Evolutionary conservation across 2,888 invertebrate species (phyloP).

Genomic region (Eurois occulta): DNA sequence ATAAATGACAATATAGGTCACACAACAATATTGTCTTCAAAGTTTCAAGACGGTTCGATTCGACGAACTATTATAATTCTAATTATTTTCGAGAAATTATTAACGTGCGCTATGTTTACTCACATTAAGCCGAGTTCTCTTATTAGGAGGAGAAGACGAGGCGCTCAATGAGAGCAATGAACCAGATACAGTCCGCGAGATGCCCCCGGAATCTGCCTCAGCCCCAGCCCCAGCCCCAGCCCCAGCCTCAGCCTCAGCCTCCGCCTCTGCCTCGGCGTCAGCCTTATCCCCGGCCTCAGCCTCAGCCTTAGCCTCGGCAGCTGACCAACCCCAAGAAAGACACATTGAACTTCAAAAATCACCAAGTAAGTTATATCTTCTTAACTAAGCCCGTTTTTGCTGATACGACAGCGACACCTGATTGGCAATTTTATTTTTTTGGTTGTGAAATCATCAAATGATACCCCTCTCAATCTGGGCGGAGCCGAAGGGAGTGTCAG

Average conservation of each 20-base stretch:
- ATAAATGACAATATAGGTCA: background rate
- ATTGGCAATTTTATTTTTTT: too few species aligned
- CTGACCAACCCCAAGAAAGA: slow-evolving; percentile 23
- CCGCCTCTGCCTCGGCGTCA: background rate
- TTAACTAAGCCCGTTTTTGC: background rate
- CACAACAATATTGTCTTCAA: background rate
- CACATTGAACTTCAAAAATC: slow-evolving; percentile 47
- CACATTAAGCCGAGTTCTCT: background rate
- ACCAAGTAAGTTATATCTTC: slow-evolving; percentile 48
- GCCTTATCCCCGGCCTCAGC: too few species aligned
- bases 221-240: too few species aligned
- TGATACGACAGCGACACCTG: background rate
- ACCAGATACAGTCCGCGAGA: slow-evolving; percentile 81
- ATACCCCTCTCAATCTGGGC: too few species aligned
- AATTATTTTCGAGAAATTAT: background rate
- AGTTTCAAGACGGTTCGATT: too few species aligned
- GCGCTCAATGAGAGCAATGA: slow-evolving; percentile 70
- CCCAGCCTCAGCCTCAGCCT: too few species aligned
- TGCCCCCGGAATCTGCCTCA: slow-evolving; percentile 12
- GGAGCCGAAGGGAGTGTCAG: too few species aligned
- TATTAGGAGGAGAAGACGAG: slow-evolving; percentile 74
- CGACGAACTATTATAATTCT: background rate
- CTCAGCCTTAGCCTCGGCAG: background rate
- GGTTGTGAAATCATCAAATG: too few species aligned
- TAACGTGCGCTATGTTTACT: background rate